These are phyloP conservation scores for Aix galericulata DNA, from an alignment of 2,113 vertebrate genomes.

Conservation along the genomic window DNA sequence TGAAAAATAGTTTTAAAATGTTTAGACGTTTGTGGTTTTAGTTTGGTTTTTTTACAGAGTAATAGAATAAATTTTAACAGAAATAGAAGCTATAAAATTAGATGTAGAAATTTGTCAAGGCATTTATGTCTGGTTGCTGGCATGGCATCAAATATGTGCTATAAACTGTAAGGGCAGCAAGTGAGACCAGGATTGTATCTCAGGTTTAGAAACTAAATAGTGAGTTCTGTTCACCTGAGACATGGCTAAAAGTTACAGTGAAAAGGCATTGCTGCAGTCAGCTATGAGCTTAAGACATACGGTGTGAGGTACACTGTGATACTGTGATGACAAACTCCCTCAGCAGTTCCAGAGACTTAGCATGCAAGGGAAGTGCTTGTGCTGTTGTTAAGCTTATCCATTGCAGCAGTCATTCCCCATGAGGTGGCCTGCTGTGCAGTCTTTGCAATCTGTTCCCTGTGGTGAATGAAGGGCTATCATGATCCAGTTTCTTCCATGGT, in stretches of 20 bases:
- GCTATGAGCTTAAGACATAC: background rate
- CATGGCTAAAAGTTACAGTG: background rate
- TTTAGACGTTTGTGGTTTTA: background rate
- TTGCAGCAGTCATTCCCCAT: background rate
- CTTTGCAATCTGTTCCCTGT: background rate
- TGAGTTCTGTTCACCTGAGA: background rate
- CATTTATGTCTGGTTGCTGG: background rate
- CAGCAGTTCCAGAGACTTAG: background rate
- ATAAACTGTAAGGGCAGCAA: background rate
- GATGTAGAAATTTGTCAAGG: background rate
- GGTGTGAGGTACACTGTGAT: accelerated
- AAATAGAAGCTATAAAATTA: background rate
- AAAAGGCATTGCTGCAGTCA: background rate
- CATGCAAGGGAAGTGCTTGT: background rate
- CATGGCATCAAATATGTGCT: background rate
- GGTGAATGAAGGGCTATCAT: background rate
- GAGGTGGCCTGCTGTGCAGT: background rate
- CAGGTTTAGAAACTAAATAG: background rate
- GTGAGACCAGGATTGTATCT: background rate
- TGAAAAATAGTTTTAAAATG: background rate
- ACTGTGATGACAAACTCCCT: background rate
- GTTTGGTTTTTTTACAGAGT: background rate
- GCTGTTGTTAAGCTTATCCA: background rate
- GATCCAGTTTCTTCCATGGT: background rate
- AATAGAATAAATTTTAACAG: background rate